phyloP scores from a whole-genome alignment of 2,888 invertebrate genomes.

The Agrochola lychnidis region DNA sequence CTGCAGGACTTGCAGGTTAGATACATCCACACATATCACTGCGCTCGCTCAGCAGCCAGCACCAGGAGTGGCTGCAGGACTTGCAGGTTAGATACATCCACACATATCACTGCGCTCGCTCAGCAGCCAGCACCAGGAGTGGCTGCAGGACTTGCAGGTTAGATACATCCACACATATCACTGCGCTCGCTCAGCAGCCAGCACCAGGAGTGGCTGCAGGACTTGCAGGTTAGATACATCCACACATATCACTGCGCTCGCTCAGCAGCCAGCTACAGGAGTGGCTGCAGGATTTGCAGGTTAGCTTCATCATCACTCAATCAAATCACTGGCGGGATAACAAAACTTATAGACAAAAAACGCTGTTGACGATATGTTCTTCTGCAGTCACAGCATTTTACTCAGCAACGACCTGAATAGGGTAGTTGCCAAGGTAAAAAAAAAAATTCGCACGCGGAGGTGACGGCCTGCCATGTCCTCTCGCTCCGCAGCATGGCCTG shows the following conservation, averaged over 20 bases:
- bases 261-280: conserved; percentile 92
- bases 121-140: conserved; percentile 92
- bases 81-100: conserved; percentile 69
- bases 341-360: no score
- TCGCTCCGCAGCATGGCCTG: no score
- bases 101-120: conserved; percentile 90
- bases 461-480: no score
- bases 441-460: no score
- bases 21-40: conserved; percentile 81
- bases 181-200: conserved; percentile 91
- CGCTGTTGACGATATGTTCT: no score
- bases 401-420: no score
- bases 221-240: conserved; percentile 72
- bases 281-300: conserved; percentile 90
- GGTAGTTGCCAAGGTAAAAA: no score
- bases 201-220: conserved; percentile 92
- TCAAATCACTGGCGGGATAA: no score
- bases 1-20: conserved; percentile 84
- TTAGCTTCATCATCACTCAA: background rate
- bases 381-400: no score
- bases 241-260: conserved; percentile 87
- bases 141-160: conserved; percentile 88
- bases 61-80: conserved; percentile 91
- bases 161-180: conserved; percentile 70
- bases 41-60: conserved; percentile 91